Base-by-base conservation (phyloP, 1,140 invertebrate genomes). In the Trachymyrmex cornetzi region DNA sequence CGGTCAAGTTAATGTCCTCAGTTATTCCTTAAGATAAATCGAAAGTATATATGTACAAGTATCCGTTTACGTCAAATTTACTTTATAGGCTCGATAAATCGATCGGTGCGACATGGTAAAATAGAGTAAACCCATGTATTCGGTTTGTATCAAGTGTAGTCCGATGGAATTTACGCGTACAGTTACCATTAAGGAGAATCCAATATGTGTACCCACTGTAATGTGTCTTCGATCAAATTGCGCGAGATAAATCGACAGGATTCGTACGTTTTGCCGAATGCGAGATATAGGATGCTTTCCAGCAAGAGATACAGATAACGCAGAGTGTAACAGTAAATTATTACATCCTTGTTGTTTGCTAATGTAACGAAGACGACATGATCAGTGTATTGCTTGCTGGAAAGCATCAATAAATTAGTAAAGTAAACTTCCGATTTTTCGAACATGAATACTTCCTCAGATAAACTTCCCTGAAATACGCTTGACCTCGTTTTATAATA, bases 211-310 rank as follows among this genome's bases (percentile, higher is more conserved):
- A 30, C 7, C 3, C 19, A 61, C 7, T 48, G 59, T 86, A 80
- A 88, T 88, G 88, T 66, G 53, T 77, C 44, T 50, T 79, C 66
- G 34, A 79, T 88, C 87, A 88, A 89, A 88, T 74, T 88, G 61
- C 53, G 85, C 64, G 67, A 27, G 82, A 86, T 66, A 75, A 80
- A 89, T 86, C 87, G 61, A 1, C 24, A 48, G 44, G 6, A 50
- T 64, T 12, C 57, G 24, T 66, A 50, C 34, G 59, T 55, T 38
- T 80, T 67, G 30, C 12, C 19, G 16, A 50, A 12, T 22, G 48
- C 48, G 9, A 30, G 64, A 71, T 44, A 50, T 44, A 88, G 38
- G 0, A 0, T 44, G 38, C 38, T 44, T 44, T 44, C 38, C 38
- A 44, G 38, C 38, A 44, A 44, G 38, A 38, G 38, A 44, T 7